A percentile compares a stretch with the other conserved stretches of the same genome.
These are phyloP conservation scores for Mixornis gularis DNA, from an alignment of 2,113 vertebrate genomes.

Conservation along the genomic window DNA sequence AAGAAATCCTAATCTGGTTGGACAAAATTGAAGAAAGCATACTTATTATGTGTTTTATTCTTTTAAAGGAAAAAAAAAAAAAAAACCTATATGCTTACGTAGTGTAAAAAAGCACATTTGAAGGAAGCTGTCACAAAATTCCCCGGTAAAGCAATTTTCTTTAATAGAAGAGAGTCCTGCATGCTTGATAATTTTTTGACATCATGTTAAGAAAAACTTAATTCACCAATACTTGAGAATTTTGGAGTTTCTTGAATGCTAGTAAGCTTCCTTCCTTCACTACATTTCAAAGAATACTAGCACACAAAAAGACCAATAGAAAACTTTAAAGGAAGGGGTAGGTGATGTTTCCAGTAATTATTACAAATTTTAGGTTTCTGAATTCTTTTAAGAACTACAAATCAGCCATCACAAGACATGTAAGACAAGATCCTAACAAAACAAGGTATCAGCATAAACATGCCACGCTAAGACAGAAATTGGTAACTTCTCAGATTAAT, in stretches of 20 bases:
- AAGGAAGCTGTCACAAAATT: neutral
- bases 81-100: neutral
- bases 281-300: neutral
- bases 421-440: slow-evolving; percentile 43
- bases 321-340: neutral
- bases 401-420: slow-evolving; percentile 17
- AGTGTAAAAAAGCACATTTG: neutral
- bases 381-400: neutral
- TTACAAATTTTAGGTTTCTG: neutral
- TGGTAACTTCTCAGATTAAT: neutral
- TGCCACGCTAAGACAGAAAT: slow-evolving; percentile 12
- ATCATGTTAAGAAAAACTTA: neutral
- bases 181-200: neutral
- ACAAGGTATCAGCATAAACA: slow-evolving; percentile 1
- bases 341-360: neutral
- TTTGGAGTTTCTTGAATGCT: neutral
- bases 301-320: neutral
- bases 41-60: neutral
- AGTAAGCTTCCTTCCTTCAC: neutral
- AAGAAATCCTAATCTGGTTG: neutral
- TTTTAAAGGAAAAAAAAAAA: slow-evolving; percentile 39
- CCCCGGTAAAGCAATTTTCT: neutral
- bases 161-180: neutral
- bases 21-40: neutral
- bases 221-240: neutral